A percentile compares a stretch with the other conserved stretches of the same genome.
Evolutionary conservation across 2,113 vertebrate genomes (phyloP).

Genomic region (Eolophus roseicapilla): DNA sequence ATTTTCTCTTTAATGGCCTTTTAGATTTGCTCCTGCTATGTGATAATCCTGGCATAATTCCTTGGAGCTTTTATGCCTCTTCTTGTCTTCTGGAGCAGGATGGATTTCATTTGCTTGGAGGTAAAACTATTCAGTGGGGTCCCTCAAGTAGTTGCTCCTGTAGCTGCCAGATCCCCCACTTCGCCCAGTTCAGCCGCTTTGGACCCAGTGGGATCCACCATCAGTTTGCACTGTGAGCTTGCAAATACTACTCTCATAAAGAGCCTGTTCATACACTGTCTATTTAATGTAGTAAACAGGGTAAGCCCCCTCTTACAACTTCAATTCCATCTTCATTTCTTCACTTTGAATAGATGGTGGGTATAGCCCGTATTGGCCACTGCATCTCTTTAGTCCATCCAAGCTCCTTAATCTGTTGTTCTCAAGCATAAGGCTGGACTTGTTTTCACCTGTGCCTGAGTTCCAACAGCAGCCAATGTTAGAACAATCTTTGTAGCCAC

Average conservation of each 20-base stretch:
- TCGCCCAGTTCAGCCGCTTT: background rate
- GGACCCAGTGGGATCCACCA: background rate
- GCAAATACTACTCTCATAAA: background rate
- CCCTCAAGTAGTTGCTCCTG: background rate
- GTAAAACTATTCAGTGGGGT: background rate
- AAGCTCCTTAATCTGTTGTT: rapidly evolving
- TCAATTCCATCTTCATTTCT: background rate
- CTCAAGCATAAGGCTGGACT: background rate
- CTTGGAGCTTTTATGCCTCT: background rate
- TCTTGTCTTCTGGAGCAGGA: background rate
- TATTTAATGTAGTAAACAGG: background rate
- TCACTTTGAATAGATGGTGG: background rate
- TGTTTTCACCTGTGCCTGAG: background rate
- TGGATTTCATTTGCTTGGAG: background rate
- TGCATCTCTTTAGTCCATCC: background rate
- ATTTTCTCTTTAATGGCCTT: background rate
- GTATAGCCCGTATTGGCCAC: too few relatives aligned
- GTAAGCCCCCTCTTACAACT: rapidly evolving
- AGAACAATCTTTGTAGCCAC: background rate
- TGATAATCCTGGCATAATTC: background rate
- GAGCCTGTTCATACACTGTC: background rate
- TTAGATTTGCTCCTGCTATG: background rate
- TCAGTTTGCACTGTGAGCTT: background rate
- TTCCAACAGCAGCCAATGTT: background rate
- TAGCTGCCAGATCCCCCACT: background rate